Evolutionary conservation across 1,140 invertebrate genomes (phyloP), one percentile per base, ranked within the genome.

Genomic region (Danaus plexippus): DNA sequence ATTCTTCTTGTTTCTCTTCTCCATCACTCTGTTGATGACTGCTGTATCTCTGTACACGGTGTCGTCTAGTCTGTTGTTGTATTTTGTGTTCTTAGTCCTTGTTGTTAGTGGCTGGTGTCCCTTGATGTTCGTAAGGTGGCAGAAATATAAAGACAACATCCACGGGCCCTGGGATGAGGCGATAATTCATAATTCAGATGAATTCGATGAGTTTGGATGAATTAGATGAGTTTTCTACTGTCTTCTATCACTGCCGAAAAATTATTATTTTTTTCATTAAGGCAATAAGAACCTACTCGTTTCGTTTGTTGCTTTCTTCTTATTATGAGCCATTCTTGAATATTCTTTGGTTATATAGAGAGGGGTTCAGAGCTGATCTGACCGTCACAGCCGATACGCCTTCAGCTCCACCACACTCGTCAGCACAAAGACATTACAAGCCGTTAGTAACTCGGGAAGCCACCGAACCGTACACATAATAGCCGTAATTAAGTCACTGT

Each of bases 101-200:
- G 90, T 94, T 71, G 86, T 95, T 48, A 92, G 90, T 78, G 81
- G 93, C 47, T 80, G 94, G 47, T 97, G 94, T 81, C 96, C 97
- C 6, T 71, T 90, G 8, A 92, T 92, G 85, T 95, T 97, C 84
- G 90, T 96, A 1, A 87, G 79, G 53, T 93, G 94, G 83, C 95
- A 98, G 70, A 92, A 89, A 47, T 92, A 93, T 72, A 98, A 98
- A 88, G 93, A 96, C 83, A 98, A 97, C 81, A 97, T 97, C 67
- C 94, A 97, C 87, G 97, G 97, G 1, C 96, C 96, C 6, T 98
- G 97, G 96, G 97, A 98, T 88, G 96, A 98, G 78, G 96, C 96
- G 44, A 89, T 95, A 57, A 89, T 92, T 15, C 87, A 90, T 67
- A 90, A 91, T 85, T 82, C 87, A 5, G 88, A 89, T 69, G 85